These are phyloP conservation scores for Tortrix viridana DNA, from an alignment of 2,888 invertebrate genomes.

Conservation along the genomic window DNA sequence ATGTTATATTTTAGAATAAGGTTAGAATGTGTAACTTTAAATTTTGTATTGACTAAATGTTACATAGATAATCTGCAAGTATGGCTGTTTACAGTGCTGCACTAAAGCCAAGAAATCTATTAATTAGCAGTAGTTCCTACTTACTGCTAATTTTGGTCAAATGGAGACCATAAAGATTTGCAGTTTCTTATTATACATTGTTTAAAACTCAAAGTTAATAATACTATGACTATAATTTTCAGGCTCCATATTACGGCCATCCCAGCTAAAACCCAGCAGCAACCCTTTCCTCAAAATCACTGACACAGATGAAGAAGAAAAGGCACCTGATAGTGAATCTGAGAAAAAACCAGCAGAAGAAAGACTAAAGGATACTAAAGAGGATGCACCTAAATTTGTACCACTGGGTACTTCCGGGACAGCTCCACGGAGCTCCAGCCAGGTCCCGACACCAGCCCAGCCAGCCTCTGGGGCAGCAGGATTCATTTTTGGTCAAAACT, in stretches of 20 bases:
- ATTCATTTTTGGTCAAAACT: constrained; percentile 96
- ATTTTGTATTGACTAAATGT: too few relatives aligned
- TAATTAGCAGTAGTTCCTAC: too few relatives aligned
- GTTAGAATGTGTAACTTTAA: too few relatives aligned
- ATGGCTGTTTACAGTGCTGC: too few relatives aligned
- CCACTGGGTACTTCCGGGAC: constrained; percentile 70
- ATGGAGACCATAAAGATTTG: too few relatives aligned
- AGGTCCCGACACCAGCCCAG: constrained; percentile 76
- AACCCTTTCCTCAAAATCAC: constrained; percentile 72
- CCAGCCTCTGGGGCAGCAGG: constrained; percentile 77
- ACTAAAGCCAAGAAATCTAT: too few relatives aligned
- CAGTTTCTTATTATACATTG: not conserved
- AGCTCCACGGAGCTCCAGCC: constrained; percentile 69
- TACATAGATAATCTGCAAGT: too few relatives aligned
- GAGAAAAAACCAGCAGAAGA: constrained; percentile 56
- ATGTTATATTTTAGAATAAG: too few relatives aligned
- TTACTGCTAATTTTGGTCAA: too few relatives aligned
- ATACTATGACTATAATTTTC: constrained; percentile 38
- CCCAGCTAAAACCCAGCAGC: constrained; percentile 68
- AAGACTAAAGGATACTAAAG: constrained; percentile 60
- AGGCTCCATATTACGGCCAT: constrained; percentile 76
- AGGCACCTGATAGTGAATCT: constrained; percentile 45
- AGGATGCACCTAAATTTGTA: constrained; percentile 77
- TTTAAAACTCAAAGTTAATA: not conserved
- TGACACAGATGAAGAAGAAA: constrained; percentile 46